Evolutionary conservation across 1,140 invertebrate species (phyloP).

Genomic region (Magallana gigas): DNA sequence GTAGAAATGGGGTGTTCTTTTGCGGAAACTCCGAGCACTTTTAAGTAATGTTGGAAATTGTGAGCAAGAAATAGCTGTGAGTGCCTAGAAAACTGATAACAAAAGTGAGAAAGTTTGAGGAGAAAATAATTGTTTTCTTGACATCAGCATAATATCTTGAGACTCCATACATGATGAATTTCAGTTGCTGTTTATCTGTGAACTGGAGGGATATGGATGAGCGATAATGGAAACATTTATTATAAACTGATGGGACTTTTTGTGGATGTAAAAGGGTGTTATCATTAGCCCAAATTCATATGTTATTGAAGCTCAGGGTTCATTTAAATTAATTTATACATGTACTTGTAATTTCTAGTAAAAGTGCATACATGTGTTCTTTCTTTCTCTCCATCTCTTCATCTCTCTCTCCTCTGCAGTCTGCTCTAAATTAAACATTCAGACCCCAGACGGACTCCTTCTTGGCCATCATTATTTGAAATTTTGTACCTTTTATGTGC

Average conservation of each 20-base stretch:
- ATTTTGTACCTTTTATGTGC: neutral
- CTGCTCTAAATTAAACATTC: too few relatives aligned
- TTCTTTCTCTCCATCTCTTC: too few relatives aligned
- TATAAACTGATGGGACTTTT: neutral
- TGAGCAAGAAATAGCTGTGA: neutral
- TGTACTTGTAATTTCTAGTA: too few relatives aligned
- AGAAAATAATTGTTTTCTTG: conserved; percentile 8
- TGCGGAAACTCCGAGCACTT: neutral
- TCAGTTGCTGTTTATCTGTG: conserved; percentile 1
- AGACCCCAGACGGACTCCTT: too few relatives aligned
- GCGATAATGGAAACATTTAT: neutral
- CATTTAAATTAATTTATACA: too few relatives aligned
- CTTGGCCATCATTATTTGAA: neutral
- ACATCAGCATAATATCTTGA: neutral
- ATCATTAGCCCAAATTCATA: neutral
- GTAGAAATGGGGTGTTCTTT: neutral
- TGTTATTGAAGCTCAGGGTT: too few relatives aligned
- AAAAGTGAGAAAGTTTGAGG: conserved; percentile 22
- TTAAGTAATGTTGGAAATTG: neutral
- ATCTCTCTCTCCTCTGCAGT: too few relatives aligned
- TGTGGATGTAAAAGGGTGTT: neutral
- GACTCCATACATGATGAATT: neutral
- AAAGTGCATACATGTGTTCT: too few relatives aligned
- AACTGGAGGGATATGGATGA: conserved; percentile 1
- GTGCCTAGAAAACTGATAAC: neutral